Base-by-base conservation (phyloP, 2,888 invertebrate species). In the Drosophila tanythrix region DNA sequence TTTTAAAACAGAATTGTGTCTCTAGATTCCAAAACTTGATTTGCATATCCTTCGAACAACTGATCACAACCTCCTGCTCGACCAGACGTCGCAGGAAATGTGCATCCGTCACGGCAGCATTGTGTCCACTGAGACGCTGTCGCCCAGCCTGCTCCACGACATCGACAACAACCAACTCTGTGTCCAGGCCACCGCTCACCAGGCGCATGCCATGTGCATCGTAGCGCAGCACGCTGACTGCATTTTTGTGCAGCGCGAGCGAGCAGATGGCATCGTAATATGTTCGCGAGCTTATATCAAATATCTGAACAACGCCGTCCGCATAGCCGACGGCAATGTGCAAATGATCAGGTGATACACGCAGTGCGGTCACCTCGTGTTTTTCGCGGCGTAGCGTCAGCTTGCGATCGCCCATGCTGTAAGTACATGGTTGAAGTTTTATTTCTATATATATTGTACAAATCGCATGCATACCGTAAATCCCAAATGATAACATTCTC, bases 11-110 rank as follows among this genome's bases (percentile, higher is more conserved):
- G 90, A 98, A 97, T 87, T 98, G 97, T 8, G 98, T 98, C 81
- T 97, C 96, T 79, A 99, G 94, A 93, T 99, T 98, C 99, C 99
- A 99, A 92, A 99, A 98, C 93, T 99, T 99, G 0, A 99, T 95
- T 92, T 97, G 97, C 11, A 97, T 97, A 92, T 99, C 99, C 93
- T 98, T 98, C 0, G 99, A 98, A 43, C 96, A 95, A 84, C 97
- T 96, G 10, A 98, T 94, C 11, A 98, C 92, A 79, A 95, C 94
- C 66, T 95, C 94, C 31, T 92, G 83, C 6, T 86, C 88, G 1
- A 86, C 76, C 13, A 84, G 18, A 0, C 91, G 88, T 67, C 95
- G 94, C 92, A 97, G 94, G 88, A 97, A 97, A 10, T 95, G 94
- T 0, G 96, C 93, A 93, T 97, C 96, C 0, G 99, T 99, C 25